Evolutionary conservation across 1,140 invertebrate species (phyloP), one percentile per base, ranked within the genome.

Genomic region (Brachionus calyciflorus): DNA sequence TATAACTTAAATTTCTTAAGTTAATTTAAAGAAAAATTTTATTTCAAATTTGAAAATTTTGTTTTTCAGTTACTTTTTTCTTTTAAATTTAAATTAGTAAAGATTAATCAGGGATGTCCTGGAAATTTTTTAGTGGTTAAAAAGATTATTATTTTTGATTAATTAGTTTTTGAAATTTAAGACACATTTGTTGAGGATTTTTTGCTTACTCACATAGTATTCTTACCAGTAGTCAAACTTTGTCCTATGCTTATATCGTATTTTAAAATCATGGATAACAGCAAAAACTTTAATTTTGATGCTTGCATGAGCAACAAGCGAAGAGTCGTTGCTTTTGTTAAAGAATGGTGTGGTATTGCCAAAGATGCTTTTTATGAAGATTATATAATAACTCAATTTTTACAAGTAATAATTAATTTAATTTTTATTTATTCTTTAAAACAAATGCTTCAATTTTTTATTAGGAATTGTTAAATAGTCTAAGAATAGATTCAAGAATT

Each of bases 101-200:
- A n/a, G n/a, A n/a, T n/a, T n/a, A n/a, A n/a, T n/a, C n/a, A n/a
- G n/a, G n/a, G n/a, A n/a, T n/a, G n/a, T n/a, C n/a, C n/a, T n/a
- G n/a, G n/a, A 26, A 78, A 19, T 33, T 81, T n/a, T n/a, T n/a
- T n/a, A n/a, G n/a, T n/a, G n/a, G n/a, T n/a, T n/a, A n/a, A n/a
- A n/a, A n/a, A n/a, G n/a, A n/a, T n/a, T n/a, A n/a, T n/a, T n/a
- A n/a, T n/a, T n/a, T n/a, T n/a, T n/a, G n/a, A n/a, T n/a, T n/a
- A n/a, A n/a, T n/a, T n/a, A n/a, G n/a, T n/a, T 37, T 37, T 37
- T 37, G 33, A 37, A 37, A 37, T 81, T 53, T 83, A n/a, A 84
- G 91, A 92, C 85, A 88, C 89, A 65, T 91, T 92, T 81, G 85
- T 93, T 46, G 91, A 93, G 81, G 92, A 93, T 84, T 93, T 93